phyloP scores from a whole-genome alignment of 2,797 vertebrate species.

The Poecile montanus region DNA sequence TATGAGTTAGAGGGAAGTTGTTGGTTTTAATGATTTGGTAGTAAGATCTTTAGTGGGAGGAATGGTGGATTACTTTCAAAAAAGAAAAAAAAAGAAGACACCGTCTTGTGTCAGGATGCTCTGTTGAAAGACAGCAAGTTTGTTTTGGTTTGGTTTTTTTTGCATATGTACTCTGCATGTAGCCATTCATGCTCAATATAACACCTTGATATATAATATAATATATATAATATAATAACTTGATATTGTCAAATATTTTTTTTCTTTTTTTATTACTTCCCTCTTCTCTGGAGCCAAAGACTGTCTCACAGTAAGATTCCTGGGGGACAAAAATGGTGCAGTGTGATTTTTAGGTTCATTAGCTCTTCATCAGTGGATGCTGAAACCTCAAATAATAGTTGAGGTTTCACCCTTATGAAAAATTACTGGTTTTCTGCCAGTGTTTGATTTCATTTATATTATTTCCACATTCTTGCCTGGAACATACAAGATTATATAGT shows the following conservation, averaged over 20 bases:
- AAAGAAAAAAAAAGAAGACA: rapidly evolving
- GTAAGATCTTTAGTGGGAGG: neutral
- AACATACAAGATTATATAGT: neutral
- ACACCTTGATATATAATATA: neutral
- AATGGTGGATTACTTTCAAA: neutral
- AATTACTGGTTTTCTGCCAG: neutral
- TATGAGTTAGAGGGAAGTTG: neutral
- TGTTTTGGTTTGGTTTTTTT: neutral
- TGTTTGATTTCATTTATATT: neutral
- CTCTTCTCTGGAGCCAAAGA: neutral
- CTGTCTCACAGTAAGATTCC: neutral
- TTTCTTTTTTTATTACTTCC: neutral
- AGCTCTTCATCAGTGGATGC: neutral
- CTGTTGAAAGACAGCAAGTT: neutral
- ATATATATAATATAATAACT: no score
- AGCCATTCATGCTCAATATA: neutral
- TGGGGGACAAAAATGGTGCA: neutral
- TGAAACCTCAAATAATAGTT: neutral
- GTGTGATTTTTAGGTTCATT: neutral
- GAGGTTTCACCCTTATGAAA: neutral
- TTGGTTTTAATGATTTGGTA: neutral
- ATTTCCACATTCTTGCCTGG: neutral
- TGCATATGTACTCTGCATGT: neutral
- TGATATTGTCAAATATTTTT: neutral
- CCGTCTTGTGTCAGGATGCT: neutral